A percentile compares a stretch with the other conserved stretches of the same genome.
Conservation (phyloP, 2,888 invertebrate species). For the Beris chalybata region DNA sequence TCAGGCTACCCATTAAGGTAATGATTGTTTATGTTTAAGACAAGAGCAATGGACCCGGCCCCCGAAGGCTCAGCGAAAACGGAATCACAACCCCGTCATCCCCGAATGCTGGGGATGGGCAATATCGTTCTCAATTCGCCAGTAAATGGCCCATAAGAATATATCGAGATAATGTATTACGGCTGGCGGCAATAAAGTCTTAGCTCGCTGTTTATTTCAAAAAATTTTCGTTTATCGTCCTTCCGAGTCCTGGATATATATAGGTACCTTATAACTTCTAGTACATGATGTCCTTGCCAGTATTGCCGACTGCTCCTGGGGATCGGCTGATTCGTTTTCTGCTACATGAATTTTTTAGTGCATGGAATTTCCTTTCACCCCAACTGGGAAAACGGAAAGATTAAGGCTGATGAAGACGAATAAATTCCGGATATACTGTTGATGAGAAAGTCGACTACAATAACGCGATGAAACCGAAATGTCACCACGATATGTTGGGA, state of each 20-base stretch:
- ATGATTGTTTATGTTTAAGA: conserved; percentile 40
- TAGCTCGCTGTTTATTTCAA: conserved; percentile 35
- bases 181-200: conserved; percentile 37
- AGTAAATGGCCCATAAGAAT: conserved; percentile 39
- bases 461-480: conserved; percentile 19
- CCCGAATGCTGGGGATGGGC: conserved; percentile 3
- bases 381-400: conserved; percentile 35
- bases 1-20: conserved; percentile 38
- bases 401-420: conserved; percentile 38
- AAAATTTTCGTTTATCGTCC: conserved; percentile 19
- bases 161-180: conserved; percentile 39
- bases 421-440: conserved; percentile 38
- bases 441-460: conserved; percentile 30
- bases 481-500: conserved; percentile 12
- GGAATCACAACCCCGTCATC: conserved; percentile 1
- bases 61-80: conserved; percentile 15
- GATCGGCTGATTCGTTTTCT: conserved; percentile 37
- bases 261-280: conserved; percentile 14
- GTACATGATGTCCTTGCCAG: conserved; percentile 33
- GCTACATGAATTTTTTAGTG: conserved; percentile 40
- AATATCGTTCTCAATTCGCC: conserved; percentile 33
- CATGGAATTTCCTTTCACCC: conserved; percentile 34
- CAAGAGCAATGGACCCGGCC: conserved; percentile 34
- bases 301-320: conserved; percentile 13
- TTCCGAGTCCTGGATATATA: conserved; percentile 4